These are phyloP conservation scores for Lordiphosa andalusiaca DNA, from an alignment of 2,888 invertebrate species.

Conservation along the genomic window DNA sequence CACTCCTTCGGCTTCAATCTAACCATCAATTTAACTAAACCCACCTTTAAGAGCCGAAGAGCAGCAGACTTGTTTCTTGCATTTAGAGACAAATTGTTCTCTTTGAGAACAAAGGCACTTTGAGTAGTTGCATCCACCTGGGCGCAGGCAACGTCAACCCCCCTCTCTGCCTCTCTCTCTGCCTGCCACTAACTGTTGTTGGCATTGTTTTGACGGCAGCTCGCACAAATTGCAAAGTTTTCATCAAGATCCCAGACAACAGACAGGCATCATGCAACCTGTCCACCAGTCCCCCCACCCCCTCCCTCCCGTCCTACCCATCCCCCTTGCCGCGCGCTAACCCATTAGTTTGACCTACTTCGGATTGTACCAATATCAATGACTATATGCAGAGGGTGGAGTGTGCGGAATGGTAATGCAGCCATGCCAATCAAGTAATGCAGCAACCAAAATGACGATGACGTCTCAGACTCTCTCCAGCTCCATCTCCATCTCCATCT, in stretches of 20 bases:
- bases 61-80: too few relatives aligned
- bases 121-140: too few relatives aligned
- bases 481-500: background rate
- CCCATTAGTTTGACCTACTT: slow-evolving; percentile 49
- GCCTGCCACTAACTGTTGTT: background rate
- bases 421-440: slow-evolving; percentile 70
- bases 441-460: slow-evolving; percentile 28
- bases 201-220: slow-evolving; percentile 3
- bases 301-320: too few relatives aligned
- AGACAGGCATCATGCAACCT: slow-evolving; percentile 1
- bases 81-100: too few relatives aligned
- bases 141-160: too few relatives aligned
- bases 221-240: slow-evolving; percentile 16
- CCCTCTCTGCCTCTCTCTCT: too few relatives aligned
- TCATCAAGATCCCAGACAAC: slow-evolving; percentile 22
- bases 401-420: slow-evolving; percentile 51
- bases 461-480: background rate
- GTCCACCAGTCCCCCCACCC: too few relatives aligned
- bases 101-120: too few relatives aligned
- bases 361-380: slow-evolving; percentile 39
- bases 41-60: too few relatives aligned
- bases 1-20: too few relatives aligned
- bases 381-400: slow-evolving; percentile 20
- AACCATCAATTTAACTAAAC: too few relatives aligned
- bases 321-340: too few relatives aligned